Conservation (phyloP, 2,113 vertebrate genomes). For the Nycticebus coucang region DNA sequence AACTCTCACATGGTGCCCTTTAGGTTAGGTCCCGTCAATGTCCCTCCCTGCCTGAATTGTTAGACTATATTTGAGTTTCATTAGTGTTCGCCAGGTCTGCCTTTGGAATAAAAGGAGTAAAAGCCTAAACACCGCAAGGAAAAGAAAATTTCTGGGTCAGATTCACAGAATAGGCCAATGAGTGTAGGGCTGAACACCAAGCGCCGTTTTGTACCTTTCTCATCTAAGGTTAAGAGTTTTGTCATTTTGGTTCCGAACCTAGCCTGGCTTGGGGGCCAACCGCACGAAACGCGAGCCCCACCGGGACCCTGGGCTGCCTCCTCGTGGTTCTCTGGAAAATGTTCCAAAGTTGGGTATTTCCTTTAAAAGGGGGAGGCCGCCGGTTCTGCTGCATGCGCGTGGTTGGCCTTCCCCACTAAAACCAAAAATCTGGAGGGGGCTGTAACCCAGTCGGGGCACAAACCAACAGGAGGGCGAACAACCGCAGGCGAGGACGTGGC, state of each 20-base stretch:
- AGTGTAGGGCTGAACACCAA: not conserved
- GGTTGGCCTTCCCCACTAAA: not conserved
- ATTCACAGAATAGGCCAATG: not conserved
- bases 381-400: not conserved
- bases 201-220: not conserved
- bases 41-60: too few relatives aligned
- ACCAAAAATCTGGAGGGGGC: not conserved
- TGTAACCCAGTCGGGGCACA: too few relatives aligned
- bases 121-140: not conserved
- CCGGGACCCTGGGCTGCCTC: too few relatives aligned
- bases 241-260: not conserved
- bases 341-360: fast-evolving
- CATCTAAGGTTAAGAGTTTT: not conserved
- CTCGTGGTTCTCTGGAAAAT: not conserved
- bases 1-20: too few relatives aligned
- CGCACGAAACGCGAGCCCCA: fast-evolving
- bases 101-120: not conserved
- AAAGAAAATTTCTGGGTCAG: not conserved
- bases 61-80: not conserved
- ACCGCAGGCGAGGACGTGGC: fast-evolving
- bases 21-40: too few relatives aligned
- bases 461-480: not conserved
- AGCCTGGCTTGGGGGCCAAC: not conserved
- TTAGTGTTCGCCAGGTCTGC: not conserved
- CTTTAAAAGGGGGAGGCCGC: not conserved